Conservation (phyloP, 2,888 invertebrate genomes). For the Chrysolina oricalcia region DNA sequence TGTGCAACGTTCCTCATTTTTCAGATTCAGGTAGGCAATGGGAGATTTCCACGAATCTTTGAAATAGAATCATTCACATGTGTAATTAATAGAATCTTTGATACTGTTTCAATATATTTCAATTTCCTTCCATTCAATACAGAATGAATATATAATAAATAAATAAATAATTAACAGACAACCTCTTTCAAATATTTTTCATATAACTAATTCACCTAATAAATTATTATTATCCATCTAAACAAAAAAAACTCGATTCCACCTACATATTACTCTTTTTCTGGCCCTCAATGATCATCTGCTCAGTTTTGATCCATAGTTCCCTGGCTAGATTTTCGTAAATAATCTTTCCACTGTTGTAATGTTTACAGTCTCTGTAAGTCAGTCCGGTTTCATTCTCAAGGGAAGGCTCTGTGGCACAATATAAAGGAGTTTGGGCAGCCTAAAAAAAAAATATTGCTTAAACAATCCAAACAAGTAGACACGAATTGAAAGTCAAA, state of each 20-base stretch:
- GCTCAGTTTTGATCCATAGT: conserved; percentile 77
- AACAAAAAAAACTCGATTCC: background rate
- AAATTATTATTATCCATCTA: too few species aligned
- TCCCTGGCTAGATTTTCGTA: conserved; percentile 77
- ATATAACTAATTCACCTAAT: too few species aligned
- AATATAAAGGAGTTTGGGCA: conserved; percentile 85
- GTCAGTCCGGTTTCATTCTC: conserved; percentile 80
- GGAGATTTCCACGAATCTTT: too few species aligned
- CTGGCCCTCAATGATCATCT: conserved; percentile 55
- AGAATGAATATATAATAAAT: too few species aligned
- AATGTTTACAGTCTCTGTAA: conserved; percentile 83
- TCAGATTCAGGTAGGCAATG: too few species aligned
- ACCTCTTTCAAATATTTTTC: too few species aligned
- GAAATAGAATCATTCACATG: too few species aligned
- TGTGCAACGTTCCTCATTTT: too few species aligned
- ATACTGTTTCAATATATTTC: background rate
- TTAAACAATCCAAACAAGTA: too few species aligned
- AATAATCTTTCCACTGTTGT: conserved; percentile 77
- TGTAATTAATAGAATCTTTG: background rate
- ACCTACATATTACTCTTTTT: conserved; percentile 31
- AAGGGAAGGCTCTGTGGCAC: conserved; percentile 79
- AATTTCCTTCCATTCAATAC: too few species aligned
- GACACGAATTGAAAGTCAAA: too few species aligned
- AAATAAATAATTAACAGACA: too few species aligned
- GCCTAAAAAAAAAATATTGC: conserved; percentile 75